Base-by-base conservation (phyloP, 2,888 invertebrate species). In the Perizoma affinitatum region DNA sequence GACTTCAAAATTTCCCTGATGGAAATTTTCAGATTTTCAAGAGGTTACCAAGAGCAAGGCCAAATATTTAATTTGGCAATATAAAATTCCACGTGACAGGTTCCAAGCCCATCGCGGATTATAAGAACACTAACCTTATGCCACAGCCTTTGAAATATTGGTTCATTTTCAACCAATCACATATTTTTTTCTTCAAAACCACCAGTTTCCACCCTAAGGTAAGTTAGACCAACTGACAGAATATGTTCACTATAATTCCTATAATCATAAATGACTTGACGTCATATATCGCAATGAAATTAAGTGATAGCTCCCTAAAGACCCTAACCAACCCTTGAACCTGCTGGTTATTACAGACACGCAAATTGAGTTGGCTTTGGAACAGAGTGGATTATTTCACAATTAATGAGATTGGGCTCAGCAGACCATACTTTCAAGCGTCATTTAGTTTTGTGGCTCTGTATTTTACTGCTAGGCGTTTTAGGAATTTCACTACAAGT, bases 301-400 rank as follows among this genome's bases (percentile, higher is more conserved):
- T 68, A 68, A 61, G 62, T 64, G 66, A 52, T 58, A 60, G 62
- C 66, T 66, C 68, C 66, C 66, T 52, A 58, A 58, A 62, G 68
- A 55, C 52, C 38, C 22, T 35, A 49, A 46, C 61, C 35, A 57
- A 54, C 62, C 54, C 61, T 58, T 66, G 60, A 61, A 62, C 61
- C 46, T 55, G 61, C 55, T 58, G 51, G 62, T 62, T 66, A 64
- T 62, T 62, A 64, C 59, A 60, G 63, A 57, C 65, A 66, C 63
- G 62, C 58, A 66, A 68, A 68, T 67, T 68, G 67, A 65, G 68
- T 63, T 63, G 57, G 55, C 49, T 54, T 62, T 65, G 51, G 59
- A 64, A 62, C 54, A 46, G 54, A 62, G 61, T 63, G 62, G 61
- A 58, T 58, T 62, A 63, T 62, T 63, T 63, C 54, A 52, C 44